A percentile compares a stretch with the other conserved stretches of the same genome.
Evolutionary conservation across 1,140 invertebrate species (phyloP).

Genomic region (Trichonephila inaurata): DNA sequence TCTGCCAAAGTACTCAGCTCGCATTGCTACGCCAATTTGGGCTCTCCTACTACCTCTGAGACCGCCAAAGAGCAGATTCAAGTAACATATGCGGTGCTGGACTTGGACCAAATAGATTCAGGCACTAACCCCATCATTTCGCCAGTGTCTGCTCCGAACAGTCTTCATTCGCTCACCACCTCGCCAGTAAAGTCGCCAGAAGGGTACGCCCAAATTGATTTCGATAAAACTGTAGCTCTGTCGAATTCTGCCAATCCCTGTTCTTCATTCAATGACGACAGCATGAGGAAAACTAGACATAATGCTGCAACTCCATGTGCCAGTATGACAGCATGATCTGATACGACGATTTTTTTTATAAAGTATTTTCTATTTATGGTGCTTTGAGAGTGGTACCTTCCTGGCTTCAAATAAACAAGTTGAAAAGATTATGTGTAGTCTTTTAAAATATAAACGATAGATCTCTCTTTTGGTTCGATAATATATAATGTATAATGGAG

Average conservation of each 20-base stretch:
- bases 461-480: conserved; percentile 9
- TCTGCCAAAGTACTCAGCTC: conserved; percentile 78
- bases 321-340: conserved; percentile 13
- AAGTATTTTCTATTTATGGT: conserved; percentile 24
- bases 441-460: neutral
- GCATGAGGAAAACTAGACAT: conserved; percentile 81
- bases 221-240: conserved; percentile 94
- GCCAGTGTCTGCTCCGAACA: conserved; percentile 83
- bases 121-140: conserved; percentile 79
- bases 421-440: neutral
- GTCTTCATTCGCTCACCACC: conserved; percentile 77
- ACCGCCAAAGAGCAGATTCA: conserved; percentile 71
- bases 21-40: conserved; percentile 69
- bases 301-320: conserved; percentile 80
- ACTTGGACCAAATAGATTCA: conserved; percentile 83
- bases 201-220: conserved; percentile 96
- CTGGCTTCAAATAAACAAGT: neutral
- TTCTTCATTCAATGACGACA: conserved; percentile 79
- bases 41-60: conserved; percentile 71
- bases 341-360: neutral
- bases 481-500: neutral
- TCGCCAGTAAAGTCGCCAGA: conserved; percentile 82
- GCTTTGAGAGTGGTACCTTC: neutral
- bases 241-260: conserved; percentile 80
- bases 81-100: conserved; percentile 86